phyloP scores from a whole-genome alignment of 2,888 invertebrate species.

The Euzetes globulus region DNA sequence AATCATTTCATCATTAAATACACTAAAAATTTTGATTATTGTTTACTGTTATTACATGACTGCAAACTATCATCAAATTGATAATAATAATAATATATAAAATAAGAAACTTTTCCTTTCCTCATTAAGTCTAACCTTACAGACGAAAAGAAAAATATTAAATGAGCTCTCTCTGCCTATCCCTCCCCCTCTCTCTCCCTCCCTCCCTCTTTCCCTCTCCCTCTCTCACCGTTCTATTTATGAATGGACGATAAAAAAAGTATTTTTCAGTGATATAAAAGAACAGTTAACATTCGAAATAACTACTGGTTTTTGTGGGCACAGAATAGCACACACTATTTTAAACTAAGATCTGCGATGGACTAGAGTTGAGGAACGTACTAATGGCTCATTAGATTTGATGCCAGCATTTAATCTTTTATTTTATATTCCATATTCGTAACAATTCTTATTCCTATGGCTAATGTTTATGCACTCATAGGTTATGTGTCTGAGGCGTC shows the following conservation, averaged over 20 bases:
- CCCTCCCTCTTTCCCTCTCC: constrained; percentile 11
- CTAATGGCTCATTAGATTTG: constrained; percentile 22
- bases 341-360: background rate
- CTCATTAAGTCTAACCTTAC: background rate
- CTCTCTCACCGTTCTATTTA: too few relatives aligned
- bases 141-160: background rate
- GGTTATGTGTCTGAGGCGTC: constrained; percentile 3
- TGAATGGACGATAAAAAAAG: too few relatives aligned
- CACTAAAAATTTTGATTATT: too few relatives aligned
- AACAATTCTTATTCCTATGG: background rate
- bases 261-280: background rate
- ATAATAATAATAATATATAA: too few relatives aligned
- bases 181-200: constrained; percentile 11
- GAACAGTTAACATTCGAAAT: background rate
- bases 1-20: too few relatives aligned
- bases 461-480: background rate
- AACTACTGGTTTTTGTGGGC: background rate
- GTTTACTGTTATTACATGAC: too few relatives aligned
- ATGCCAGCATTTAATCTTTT: constrained; percentile 6
- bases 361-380: background rate
- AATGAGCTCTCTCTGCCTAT: background rate
- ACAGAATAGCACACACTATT: background rate
- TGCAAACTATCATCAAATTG: too few relatives aligned
- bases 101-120: background rate
- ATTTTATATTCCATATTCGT: background rate